Evolutionary conservation across 2,113 vertebrate genomes (phyloP).

Genomic region (Urocolius indicus): DNA sequence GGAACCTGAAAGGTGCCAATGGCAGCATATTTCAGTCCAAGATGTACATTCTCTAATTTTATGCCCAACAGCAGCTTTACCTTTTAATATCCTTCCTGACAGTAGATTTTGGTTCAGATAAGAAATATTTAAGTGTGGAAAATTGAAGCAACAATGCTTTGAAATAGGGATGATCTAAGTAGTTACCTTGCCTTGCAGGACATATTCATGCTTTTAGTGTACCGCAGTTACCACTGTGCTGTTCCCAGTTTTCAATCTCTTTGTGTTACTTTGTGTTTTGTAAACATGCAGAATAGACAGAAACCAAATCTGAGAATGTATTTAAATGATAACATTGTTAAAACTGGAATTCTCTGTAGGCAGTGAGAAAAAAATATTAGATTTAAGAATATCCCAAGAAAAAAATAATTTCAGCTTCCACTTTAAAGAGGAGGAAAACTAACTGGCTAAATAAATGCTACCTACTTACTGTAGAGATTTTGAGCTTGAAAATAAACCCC

Average conservation of each 20-base stretch:
- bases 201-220: not conserved
- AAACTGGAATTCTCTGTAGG: not conserved
- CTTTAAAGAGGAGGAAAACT: not conserved
- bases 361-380: not conserved
- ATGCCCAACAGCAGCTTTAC: not conserved
- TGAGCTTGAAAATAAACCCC: not conserved
- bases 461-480: not conserved
- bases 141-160: not conserved
- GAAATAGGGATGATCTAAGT: not conserved
- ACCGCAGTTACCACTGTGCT: not conserved
- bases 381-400: not conserved
- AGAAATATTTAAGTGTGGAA: not conserved
- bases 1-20: not conserved
- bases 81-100: not conserved
- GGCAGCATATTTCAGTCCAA: fast-evolving
- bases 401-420: not conserved
- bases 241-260: not conserved
- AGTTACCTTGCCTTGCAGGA: not conserved
- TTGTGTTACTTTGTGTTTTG: not conserved
- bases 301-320: not conserved
- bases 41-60: not conserved
- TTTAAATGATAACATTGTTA: not conserved
- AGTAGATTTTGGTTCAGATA: not conserved
- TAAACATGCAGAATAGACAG: not conserved
- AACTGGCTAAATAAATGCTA: not conserved